These are phyloP conservation scores for Muscicapa adusta DNA, from an alignment of 2,113 vertebrate genomes.

Conservation along the genomic window DNA sequence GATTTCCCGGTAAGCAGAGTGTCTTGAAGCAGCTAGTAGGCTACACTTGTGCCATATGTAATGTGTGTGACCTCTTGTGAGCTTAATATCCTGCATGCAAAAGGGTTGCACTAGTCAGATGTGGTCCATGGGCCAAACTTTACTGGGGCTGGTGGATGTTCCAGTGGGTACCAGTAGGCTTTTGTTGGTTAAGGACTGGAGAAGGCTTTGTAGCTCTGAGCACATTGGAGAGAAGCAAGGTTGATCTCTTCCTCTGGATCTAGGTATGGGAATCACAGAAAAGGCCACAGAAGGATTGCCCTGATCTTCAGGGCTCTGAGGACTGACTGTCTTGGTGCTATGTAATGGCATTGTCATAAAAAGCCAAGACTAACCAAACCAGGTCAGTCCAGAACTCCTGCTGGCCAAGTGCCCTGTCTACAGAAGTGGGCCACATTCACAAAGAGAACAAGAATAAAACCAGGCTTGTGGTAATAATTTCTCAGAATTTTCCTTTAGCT, in stretches of 20 bases:
- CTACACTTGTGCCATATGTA: not conserved
- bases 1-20: not conserved
- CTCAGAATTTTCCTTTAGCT: not conserved
- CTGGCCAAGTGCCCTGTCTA: not conserved
- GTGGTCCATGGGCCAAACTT: not conserved
- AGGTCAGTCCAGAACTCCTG: not conserved
- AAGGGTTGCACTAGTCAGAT: not conserved
- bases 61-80: not conserved
- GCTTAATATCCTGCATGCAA: not conserved
- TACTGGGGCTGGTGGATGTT: not conserved
- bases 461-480: not conserved
- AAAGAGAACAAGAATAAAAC: not conserved
- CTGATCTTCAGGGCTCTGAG: not conserved
- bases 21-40: not conserved
- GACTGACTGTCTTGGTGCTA: fast-evolving
- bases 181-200: not conserved
- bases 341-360: not conserved
- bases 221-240: not conserved
- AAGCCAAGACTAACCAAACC: not conserved
- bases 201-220: not conserved
- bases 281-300: not conserved
- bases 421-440: not conserved
- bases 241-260: not conserved
- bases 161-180: not conserved
- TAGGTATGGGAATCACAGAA: not conserved